Evolutionary conservation across 2,888 invertebrate species (phyloP), one percentile per base, ranked within the genome.

Genomic region (Cephonodes hylas): DNA sequence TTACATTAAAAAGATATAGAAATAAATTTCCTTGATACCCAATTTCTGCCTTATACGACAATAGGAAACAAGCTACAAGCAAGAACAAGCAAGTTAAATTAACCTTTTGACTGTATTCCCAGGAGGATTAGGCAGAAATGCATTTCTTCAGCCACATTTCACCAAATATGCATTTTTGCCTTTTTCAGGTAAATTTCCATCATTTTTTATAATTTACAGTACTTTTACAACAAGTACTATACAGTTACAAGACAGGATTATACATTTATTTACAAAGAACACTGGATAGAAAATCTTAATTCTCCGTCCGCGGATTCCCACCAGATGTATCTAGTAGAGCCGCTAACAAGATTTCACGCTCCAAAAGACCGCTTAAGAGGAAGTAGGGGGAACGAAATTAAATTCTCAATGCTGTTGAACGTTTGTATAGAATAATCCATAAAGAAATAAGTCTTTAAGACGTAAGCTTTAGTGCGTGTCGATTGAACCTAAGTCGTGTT

Each of bases 261-360:
- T 18, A 53, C 27, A 18, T 18, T 18, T 10, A 15, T 8, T 15
- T 53, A 53, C 10, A 31, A n/a, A 22, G 38, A 38, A 38, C 38
- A 38, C 46, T 31, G 53, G 18, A 27, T 18, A 53, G 10, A 18
- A 53, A 59, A 44, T 44, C 59, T 44, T 27, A 44, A 59, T 44
- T 44, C 58, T 5, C 15, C 58, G 23, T 59, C 44, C 27, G 8
- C 10, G 27, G 44, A 42, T 59, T 59, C 44, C 18, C 42, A 44
- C 23, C 61, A 62, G 58, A 62, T 58, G 61, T 58, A 34, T 45
- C 60, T 53, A 53, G 31, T n/a, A 27, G 60, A 25, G 53, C 66
- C 64, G 65, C 53, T 71, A 69, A 68, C 66, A 63, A 48, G 68
- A 68, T 71, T 71, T 69, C 65, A 65, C 64, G 64, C 67, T 63